phyloP scores from a whole-genome alignment of 2,113 vertebrate genomes.

The Sturnira hondurensis region DNA sequence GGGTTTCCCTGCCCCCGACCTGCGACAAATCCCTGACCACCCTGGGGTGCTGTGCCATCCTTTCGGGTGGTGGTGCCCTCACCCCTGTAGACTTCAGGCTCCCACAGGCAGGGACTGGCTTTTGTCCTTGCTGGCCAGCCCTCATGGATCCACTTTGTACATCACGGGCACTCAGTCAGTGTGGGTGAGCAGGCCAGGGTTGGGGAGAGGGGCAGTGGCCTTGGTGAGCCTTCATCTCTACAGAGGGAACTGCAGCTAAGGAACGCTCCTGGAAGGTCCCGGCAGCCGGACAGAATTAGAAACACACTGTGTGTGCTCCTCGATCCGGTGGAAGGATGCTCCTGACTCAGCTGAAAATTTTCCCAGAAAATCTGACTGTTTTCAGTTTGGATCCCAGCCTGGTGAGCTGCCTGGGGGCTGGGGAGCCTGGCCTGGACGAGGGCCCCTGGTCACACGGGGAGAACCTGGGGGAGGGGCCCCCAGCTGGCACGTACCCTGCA shows the following conservation, averaged over 20 bases:
- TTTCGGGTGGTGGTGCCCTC: neutral
- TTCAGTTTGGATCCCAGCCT: neutral
- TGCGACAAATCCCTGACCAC: neutral
- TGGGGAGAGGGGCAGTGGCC: neutral
- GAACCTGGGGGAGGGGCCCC: neutral
- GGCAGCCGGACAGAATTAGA: neutral
- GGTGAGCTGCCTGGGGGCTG: neutral
- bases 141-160: neutral
- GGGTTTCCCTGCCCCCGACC: neutral
- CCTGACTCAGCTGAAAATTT: slow-evolving; percentile 9
- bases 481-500: neutral
- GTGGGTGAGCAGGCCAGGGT: neutral
- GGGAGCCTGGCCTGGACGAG: neutral
- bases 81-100: neutral
- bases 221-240: neutral
- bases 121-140: neutral
- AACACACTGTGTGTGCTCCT: neutral
- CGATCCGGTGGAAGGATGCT: neutral
- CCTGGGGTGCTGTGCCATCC: neutral
- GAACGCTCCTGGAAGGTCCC: neutral
- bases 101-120: neutral
- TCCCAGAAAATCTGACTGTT: slow-evolving; percentile 22
- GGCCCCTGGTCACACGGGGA: neutral
- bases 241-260: neutral
- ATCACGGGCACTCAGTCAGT: neutral